These are phyloP conservation scores for Polypedilum vanderplanki DNA, from an alignment of 1,140 invertebrate genomes.

Conservation along the genomic window DNA sequence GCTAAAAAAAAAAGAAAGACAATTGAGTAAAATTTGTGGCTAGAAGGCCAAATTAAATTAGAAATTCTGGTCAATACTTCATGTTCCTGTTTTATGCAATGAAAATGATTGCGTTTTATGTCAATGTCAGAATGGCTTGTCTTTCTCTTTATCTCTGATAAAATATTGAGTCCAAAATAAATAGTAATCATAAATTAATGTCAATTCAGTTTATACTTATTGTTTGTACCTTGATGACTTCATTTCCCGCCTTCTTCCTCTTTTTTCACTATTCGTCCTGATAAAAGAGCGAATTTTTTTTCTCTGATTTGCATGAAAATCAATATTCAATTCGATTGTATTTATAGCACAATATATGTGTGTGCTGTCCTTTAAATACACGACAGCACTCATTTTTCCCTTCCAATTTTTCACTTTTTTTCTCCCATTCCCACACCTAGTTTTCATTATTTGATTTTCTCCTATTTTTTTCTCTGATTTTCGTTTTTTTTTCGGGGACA, in stretches of 20 bases:
- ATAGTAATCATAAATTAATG: conserved; percentile 14
- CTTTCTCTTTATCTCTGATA: too few relatives aligned
- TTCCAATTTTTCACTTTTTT: conserved; percentile 14
- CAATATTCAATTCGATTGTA: conserved; percentile 5
- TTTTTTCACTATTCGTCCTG: background rate
- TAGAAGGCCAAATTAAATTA: background rate
- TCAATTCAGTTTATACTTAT: background rate
- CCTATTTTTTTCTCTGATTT: background rate
- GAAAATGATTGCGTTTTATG: too few relatives aligned
- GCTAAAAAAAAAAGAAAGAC: background rate
- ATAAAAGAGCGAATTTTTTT: background rate
- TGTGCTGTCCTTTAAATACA: background rate
- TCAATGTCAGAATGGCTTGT: too few relatives aligned
- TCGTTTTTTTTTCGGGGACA: background rate
- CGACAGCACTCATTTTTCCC: background rate
- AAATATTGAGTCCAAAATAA: background rate
- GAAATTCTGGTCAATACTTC: background rate
- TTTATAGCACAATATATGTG: background rate
- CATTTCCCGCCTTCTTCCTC: background rate
- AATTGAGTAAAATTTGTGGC: conserved; percentile 10
- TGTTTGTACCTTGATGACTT: background rate
- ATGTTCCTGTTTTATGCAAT: too few relatives aligned
- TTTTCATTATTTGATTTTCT: too few relatives aligned
- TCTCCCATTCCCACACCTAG: background rate
- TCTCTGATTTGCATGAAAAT: background rate